These are phyloP conservation scores for Sphaeridia pumilis DNA, from an alignment of 2,888 invertebrate species.

Conservation along the genomic window DNA sequence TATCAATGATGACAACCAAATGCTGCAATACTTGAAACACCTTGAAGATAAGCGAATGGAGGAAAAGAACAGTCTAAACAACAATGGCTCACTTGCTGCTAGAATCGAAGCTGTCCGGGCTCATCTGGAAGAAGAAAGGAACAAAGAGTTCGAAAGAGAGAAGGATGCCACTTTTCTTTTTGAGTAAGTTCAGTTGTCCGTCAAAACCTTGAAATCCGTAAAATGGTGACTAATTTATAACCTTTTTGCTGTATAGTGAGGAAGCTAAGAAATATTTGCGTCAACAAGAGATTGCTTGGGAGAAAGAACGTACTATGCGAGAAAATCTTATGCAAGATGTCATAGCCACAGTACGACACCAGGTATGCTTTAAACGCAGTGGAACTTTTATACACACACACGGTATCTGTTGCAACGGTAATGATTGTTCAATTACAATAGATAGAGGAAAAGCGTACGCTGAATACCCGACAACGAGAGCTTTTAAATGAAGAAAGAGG, in stretches of 20 bases:
- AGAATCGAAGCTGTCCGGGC: slow-evolving; percentile 8
- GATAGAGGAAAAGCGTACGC: slow-evolving; percentile 15
- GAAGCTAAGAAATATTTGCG: slow-evolving; percentile 10
- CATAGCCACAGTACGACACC: slow-evolving; percentile 7
- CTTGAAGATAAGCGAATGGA: slow-evolving; percentile 7
- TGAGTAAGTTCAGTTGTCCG: slow-evolving; percentile 5
- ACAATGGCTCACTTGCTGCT: background rate
- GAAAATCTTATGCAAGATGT: slow-evolving; percentile 12
- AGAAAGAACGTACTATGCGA: slow-evolving; percentile 10
- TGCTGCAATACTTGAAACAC: slow-evolving; percentile 12
- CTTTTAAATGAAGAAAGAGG: slow-evolving; percentile 9
- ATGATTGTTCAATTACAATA: background rate
- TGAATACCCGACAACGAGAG: slow-evolving; percentile 6
- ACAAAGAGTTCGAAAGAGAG: slow-evolving; percentile 10
- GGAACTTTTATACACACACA: background rate
- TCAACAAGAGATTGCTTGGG: slow-evolving; percentile 14
- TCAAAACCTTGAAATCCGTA: background rate
- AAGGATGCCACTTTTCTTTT: slow-evolving; percentile 12
- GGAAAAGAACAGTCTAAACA: background rate
- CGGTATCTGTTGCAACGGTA: background rate
- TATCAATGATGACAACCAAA: slow-evolving; percentile 10
- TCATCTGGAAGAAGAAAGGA: slow-evolving; percentile 9
- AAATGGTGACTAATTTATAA: background rate
- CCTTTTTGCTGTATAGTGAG: slow-evolving; percentile 8
- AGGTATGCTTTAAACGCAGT: slow-evolving; percentile 1